A percentile compares a stretch with the other conserved stretches of the same genome.
These are phyloP conservation scores for Tauraco hartlaubi DNA, from an alignment of 2,797 vertebrate genomes.

Conservation along the genomic window DNA sequence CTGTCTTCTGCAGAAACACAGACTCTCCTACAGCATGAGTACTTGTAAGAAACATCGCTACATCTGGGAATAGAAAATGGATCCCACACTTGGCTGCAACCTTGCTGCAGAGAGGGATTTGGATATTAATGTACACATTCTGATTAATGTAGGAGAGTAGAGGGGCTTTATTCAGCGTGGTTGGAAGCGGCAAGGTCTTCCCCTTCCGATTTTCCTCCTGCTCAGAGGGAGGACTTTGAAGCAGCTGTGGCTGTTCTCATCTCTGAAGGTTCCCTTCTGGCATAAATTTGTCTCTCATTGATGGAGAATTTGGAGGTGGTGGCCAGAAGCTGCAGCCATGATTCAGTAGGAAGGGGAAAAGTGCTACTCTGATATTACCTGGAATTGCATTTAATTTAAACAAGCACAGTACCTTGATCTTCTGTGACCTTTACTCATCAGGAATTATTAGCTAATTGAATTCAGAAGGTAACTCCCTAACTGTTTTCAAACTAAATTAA, in stretches of 20 bases:
- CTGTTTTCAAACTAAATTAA: conserved; percentile 75
- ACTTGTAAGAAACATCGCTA: neutral
- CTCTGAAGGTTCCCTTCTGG: neutral
- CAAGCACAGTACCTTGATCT: neutral
- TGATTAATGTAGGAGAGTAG: neutral
- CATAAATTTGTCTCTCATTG: neutral
- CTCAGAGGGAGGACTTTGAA: neutral
- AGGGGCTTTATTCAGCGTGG: neutral
- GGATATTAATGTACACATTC: neutral
- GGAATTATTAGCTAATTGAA: conserved; percentile 67
- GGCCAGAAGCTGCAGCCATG: neutral
- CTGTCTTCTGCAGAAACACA: neutral
- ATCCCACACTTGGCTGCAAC: neutral
- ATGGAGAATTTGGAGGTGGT: neutral
- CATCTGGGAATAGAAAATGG: neutral
- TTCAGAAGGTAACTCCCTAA: conserved; percentile 65
- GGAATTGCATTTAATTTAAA: conserved; percentile 44
- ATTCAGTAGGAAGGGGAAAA: neutral
- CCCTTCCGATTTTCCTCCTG: neutral
- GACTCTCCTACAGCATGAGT: neutral
- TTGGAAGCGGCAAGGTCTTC: neutral
- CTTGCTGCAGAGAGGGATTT: neutral
- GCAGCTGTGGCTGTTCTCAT: neutral
- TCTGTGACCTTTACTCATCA: conserved; percentile 55
- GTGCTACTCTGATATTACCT: neutral